Evolutionary conservation across 2,797 vertebrate species (phyloP).

Genomic region (Monodelphis domestica): DNA sequence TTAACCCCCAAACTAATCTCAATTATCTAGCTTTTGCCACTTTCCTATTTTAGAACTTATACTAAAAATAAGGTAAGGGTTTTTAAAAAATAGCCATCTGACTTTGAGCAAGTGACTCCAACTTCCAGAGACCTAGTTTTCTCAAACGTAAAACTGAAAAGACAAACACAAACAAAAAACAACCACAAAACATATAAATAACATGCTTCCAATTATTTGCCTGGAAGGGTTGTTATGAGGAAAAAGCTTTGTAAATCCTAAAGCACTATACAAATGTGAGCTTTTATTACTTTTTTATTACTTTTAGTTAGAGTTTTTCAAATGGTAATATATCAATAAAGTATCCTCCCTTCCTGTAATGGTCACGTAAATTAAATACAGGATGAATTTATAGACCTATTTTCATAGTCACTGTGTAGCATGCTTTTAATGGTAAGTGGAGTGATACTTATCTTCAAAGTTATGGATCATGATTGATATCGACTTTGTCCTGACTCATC

Average conservation of each 20-base stretch:
- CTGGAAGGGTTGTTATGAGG: not conserved
- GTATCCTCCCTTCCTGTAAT: conserved; percentile 9
- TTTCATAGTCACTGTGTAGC: not conserved
- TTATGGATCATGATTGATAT: not conserved
- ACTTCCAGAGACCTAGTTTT: not conserved
- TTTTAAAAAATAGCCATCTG: not conserved
- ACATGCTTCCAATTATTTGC: not conserved
- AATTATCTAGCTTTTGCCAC: no score
- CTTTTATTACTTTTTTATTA: not conserved
- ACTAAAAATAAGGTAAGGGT: no score
- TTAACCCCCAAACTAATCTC: not conserved
- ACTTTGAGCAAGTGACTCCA: not conserved
- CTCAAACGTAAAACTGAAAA: not conserved
- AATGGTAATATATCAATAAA: conserved; percentile 40
- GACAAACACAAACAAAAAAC: not conserved
- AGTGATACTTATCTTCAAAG: not conserved
- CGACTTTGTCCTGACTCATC: not conserved
- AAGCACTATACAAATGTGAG: not conserved
- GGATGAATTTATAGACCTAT: not conserved
- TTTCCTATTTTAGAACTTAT: no score
- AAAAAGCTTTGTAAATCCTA: not conserved
- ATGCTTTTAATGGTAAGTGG: conserved; percentile 28
- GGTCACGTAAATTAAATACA: not conserved
- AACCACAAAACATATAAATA: no score
- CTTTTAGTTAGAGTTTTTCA: not conserved